These are phyloP conservation scores for Hylaeus anthracinus DNA, from an alignment of 1,140 invertebrate species.

Conservation along the genomic window DNA sequence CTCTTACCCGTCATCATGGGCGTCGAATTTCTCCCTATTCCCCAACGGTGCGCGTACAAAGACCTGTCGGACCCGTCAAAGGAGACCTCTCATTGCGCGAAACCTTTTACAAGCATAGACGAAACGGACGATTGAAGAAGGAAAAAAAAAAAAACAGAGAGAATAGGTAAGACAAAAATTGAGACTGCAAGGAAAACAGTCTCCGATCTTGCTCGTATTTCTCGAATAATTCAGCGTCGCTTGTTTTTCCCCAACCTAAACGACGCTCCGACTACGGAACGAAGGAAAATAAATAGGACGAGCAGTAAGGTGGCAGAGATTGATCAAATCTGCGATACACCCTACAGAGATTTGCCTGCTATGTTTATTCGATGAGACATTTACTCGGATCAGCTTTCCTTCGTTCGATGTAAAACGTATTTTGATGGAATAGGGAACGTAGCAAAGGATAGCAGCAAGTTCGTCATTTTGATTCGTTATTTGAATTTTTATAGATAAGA, in stretches of 20 bases:
- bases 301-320: background rate
- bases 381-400: no score
- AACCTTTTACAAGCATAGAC: background rate
- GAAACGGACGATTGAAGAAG: background rate
- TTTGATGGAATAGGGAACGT: no score
- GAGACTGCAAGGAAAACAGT: background rate
- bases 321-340: no score
- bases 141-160: background rate
- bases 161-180: no score
- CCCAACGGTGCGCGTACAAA: background rate
- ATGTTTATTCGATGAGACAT: no score
- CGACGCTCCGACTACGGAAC: background rate
- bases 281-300: background rate
- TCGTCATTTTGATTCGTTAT: no score
- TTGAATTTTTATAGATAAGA: no score
- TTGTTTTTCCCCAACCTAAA: background rate
- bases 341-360: no score
- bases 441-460: no score
- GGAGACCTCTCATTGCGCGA: background rate
- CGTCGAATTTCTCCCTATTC: slow-evolving; percentile 47
- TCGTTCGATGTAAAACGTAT: no score
- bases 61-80: background rate
- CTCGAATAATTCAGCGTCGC: background rate
- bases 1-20: slow-evolving; percentile 51
- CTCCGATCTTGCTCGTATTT: background rate